Conservation (phyloP, 2,113 vertebrate genomes). For the Gymnarchus niloticus region DNA sequence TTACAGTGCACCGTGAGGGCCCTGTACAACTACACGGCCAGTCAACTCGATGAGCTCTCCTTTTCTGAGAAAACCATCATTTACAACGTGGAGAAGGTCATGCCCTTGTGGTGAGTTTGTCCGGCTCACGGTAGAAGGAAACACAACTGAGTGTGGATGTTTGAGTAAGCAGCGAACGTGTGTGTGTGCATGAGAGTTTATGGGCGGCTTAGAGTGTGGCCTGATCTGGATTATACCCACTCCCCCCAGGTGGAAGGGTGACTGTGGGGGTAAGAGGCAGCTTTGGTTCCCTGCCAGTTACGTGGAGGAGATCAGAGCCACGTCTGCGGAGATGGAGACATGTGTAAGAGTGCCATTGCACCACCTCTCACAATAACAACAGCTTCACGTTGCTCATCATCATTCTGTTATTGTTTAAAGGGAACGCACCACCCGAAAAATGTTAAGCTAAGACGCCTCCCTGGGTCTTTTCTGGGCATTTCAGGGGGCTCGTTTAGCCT, state of each 20-base stretch:
- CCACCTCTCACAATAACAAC: neutral
- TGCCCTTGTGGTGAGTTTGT: slow-evolving; percentile 85
- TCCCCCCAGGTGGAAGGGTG: slow-evolving; percentile 87
- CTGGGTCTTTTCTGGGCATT: neutral
- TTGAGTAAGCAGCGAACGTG: neutral
- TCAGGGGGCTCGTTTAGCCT: no score
- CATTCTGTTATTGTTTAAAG: neutral
- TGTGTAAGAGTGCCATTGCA: slow-evolving; percentile 45
- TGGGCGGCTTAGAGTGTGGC: neutral
- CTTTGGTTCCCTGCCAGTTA: slow-evolving; percentile 98
- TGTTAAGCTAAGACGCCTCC: neutral
- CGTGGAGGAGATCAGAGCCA: slow-evolving; percentile 81
- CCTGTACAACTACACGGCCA: slow-evolving; percentile 95
- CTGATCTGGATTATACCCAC: neutral
- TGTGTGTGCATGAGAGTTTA: neutral
- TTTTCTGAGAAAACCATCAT: slow-evolving; percentile 90
- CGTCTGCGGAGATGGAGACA: slow-evolving; percentile 73
- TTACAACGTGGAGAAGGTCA: slow-evolving; percentile 94
- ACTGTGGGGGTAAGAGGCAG: slow-evolving; percentile 92
- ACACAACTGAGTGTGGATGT: neutral
- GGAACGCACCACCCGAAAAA: neutral
- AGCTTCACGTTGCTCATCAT: neutral
- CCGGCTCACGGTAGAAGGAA: neutral
- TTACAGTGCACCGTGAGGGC: slow-evolving; percentile 87
- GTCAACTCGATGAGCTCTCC: slow-evolving; percentile 91